Evolutionary conservation across 2,888 invertebrate genomes (phyloP).

Genomic region (Megamerina dolium): DNA sequence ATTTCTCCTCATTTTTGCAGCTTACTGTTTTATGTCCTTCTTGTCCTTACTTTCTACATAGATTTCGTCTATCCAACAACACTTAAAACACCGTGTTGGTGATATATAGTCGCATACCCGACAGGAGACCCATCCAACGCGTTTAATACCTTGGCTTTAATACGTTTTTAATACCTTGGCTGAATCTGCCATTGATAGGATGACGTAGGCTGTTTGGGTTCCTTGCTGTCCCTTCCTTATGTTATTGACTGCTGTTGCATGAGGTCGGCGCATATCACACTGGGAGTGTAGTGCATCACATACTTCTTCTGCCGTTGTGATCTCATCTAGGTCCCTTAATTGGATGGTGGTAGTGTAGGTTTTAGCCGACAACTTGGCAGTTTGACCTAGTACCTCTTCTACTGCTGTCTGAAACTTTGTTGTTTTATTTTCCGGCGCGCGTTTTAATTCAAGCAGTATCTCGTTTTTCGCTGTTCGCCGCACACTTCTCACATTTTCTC

Average conservation of each 20-base stretch:
- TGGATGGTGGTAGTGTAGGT: too few relatives aligned
- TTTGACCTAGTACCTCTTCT: background rate
- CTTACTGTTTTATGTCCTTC: background rate
- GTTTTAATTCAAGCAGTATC: background rate
- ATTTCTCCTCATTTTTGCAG: background rate
- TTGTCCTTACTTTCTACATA: background rate
- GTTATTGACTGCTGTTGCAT: too few relatives aligned
- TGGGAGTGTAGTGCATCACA: too few relatives aligned
- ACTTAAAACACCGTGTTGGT: background rate
- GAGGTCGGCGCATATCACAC: too few relatives aligned
- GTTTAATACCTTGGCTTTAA: background rate
- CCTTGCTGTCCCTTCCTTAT: too few relatives aligned
- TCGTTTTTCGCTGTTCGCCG: conserved; percentile 3
- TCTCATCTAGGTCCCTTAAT: too few relatives aligned
- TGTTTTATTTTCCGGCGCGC: background rate
- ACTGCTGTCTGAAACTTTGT: too few relatives aligned
- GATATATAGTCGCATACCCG: background rate
- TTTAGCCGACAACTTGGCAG: background rate
- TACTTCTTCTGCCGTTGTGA: too few relatives aligned
- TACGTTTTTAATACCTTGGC: too few relatives aligned
- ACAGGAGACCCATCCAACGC: too few relatives aligned
- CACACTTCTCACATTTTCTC: background rate
- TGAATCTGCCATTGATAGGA: too few relatives aligned
- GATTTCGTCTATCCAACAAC: background rate
- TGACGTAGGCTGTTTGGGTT: too few relatives aligned